A percentile compares a stretch with the other conserved stretches of the same genome.
These are phyloP conservation scores for Drosophila yooni DNA, from an alignment of 2,888 invertebrate genomes.

Conservation along the genomic window DNA sequence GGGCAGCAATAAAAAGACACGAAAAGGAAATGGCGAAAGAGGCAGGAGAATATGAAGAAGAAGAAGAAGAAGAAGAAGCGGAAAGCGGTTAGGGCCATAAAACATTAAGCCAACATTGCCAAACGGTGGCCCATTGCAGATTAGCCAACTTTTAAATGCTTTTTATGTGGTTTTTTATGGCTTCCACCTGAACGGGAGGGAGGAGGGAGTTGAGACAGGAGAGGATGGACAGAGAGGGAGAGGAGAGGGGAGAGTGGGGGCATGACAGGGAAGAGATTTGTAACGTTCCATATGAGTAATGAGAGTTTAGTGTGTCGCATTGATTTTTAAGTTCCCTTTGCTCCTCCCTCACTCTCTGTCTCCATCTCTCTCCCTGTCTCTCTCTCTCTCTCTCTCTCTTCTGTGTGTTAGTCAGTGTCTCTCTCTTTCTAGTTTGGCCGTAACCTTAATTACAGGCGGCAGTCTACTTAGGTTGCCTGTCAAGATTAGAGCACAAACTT, in stretches of 20 bases:
- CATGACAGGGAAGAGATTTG: not conserved
- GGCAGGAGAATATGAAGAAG: not conserved
- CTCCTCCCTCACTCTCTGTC: not conserved
- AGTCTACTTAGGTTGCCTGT: constrained; percentile 56
- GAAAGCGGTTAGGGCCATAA: constrained; percentile 52
- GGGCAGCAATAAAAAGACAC: constrained; percentile 56
- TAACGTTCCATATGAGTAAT: constrained; percentile 71
- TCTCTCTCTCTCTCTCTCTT: not conserved
- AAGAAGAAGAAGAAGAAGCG: not conserved
- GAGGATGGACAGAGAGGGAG: not conserved
- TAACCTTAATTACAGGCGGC: constrained; percentile 63
- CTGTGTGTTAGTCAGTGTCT: not conserved
- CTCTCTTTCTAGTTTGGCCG: not conserved
- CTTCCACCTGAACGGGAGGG: not conserved
- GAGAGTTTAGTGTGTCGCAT: constrained; percentile 72
- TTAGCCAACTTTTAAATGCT: constrained; percentile 77
- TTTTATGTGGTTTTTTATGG: constrained; percentile 77
- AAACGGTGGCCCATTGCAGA: constrained; percentile 55
- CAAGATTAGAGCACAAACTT: constrained; percentile 63
- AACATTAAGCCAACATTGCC: constrained; percentile 63
- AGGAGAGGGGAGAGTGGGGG: too few relatives aligned
- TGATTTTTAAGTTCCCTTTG: constrained; percentile 65
- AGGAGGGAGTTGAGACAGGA: not conserved
- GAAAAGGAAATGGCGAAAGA: not conserved
- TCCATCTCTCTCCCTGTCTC: not conserved